Percentiles rank a stretch among this genome's conserved stretches.
These are phyloP conservation scores for Bufo gargarizans DNA, from an alignment of 2,113 vertebrate species.

Conservation along the genomic window DNA sequence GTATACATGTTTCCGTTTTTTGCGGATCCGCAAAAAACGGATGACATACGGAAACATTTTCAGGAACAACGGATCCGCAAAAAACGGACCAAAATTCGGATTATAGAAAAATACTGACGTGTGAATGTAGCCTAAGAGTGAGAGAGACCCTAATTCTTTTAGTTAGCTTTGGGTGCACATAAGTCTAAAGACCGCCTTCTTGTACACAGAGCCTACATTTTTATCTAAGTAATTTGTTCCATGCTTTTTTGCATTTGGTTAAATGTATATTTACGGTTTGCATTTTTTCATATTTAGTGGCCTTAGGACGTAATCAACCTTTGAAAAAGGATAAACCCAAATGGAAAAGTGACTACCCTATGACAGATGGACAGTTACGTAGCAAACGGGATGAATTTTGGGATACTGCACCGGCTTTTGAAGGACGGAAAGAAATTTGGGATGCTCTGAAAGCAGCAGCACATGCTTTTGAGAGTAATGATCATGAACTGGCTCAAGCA, in stretches of 20 bases:
- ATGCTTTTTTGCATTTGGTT: no score
- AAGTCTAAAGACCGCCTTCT: background rate
- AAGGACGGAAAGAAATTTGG: slow-evolving; percentile 98
- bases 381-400: slow-evolving; percentile 98
- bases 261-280: slow-evolving; percentile 58
- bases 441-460: slow-evolving; percentile 94
- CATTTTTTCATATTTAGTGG: slow-evolving; percentile 76
- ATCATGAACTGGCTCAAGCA: slow-evolving; percentile 95
- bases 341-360: slow-evolving; percentile 99
- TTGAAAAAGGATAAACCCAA: slow-evolving; percentile 96
- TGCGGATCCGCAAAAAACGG: no score
- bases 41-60: no score
- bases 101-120: no score
- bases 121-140: no score
- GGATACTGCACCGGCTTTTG: slow-evolving; percentile 96
- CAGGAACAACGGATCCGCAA: no score
- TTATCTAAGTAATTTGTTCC: background rate
- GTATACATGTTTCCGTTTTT: no score
- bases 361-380: slow-evolving; percentile 96
- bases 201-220: background rate
- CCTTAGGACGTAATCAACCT: slow-evolving; percentile 94
- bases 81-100: no score
- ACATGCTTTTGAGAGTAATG: slow-evolving; percentile 93
- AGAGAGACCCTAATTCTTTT: background rate
- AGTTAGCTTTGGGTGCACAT: background rate